Percentiles rank a stretch among this genome's conserved stretches.
Evolutionary conservation across 2,797 vertebrate species (phyloP).

Genomic region (Mycteria americana): DNA sequence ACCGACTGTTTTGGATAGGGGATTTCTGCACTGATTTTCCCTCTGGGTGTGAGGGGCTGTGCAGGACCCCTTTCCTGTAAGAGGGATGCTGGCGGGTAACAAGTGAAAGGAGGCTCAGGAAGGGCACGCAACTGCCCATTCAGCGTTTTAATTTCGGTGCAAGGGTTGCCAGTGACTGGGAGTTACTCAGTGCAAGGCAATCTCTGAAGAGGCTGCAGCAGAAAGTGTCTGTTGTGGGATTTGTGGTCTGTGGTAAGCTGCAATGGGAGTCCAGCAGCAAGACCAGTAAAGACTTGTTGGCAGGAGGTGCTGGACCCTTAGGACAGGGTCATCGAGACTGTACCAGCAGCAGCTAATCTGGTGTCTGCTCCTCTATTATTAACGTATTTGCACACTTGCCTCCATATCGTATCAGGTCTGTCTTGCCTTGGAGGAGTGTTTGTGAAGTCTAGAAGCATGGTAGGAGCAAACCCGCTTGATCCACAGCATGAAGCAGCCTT

Average conservation of each 20-base stretch:
- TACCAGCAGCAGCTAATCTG: neutral
- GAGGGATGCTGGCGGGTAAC: neutral
- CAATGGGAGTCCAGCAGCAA: neutral
- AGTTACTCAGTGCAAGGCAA: neutral
- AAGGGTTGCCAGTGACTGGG: neutral
- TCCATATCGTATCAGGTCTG: neutral
- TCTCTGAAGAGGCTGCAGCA: neutral
- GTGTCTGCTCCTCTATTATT: neutral
- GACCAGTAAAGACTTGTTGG: neutral
- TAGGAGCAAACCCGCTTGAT: neutral
- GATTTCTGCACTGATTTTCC: neutral
- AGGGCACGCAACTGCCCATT: fast-evolving
- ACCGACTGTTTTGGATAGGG: neutral
- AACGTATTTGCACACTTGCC: neutral
- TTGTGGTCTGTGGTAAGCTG: neutral
- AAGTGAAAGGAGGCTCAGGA: neutral
- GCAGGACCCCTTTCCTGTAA: neutral
- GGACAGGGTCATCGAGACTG: fast-evolving
- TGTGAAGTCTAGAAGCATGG: neutral
- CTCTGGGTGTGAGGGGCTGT: neutral
- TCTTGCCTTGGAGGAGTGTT: neutral
- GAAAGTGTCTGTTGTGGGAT: neutral
- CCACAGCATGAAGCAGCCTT: neutral
- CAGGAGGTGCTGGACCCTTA: neutral
- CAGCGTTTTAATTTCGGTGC: neutral